phyloP scores from a whole-genome alignment of 2,888 invertebrate species.

The Mesorhabditis belari region DNA sequence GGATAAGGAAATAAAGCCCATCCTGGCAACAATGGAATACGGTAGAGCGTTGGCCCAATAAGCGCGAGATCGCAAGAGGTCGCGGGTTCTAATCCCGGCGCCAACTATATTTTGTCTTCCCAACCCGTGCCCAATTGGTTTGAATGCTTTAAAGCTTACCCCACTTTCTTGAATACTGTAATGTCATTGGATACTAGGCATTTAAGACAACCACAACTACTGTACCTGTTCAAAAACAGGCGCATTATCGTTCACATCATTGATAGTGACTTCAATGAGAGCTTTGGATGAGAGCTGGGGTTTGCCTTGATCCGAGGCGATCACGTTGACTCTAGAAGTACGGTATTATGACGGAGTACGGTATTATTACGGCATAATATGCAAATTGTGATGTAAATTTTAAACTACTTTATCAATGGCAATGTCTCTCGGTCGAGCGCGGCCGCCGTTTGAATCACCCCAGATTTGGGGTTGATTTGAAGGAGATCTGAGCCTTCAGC shows the following conservation, averaged over 20 bases:
- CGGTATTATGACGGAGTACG: background rate
- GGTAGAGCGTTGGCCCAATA: too few species aligned
- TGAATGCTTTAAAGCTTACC: too few species aligned
- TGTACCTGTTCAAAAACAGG: slow-evolving; percentile 59
- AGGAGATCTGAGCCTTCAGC: slow-evolving; percentile 59
- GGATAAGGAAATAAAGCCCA: background rate
- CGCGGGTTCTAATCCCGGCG: too few species aligned
- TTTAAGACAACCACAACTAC: background rate
- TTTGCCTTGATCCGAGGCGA: slow-evolving; percentile 42
- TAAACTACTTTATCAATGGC: slow-evolving; percentile 15
- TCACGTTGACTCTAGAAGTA: slow-evolving; percentile 43
- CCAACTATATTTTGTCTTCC: too few species aligned
- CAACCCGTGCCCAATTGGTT: too few species aligned
- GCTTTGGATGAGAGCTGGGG: slow-evolving; percentile 36
- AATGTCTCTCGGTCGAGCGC: slow-evolving; percentile 72
- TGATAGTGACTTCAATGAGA: slow-evolving; percentile 41
- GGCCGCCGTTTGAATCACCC: slow-evolving; percentile 81
- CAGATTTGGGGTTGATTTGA: slow-evolving; percentile 82
- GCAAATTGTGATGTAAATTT: background rate
- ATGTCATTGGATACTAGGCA: too few species aligned
- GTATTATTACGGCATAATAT: background rate
- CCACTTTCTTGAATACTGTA: too few species aligned
- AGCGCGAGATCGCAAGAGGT: too few species aligned
- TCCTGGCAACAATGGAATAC: too few species aligned
- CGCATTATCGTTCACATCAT: slow-evolving; percentile 51